These are phyloP conservation scores for Phoebastria nigripes DNA, from an alignment of 2,797 vertebrate species.

Conservation along the genomic window DNA sequence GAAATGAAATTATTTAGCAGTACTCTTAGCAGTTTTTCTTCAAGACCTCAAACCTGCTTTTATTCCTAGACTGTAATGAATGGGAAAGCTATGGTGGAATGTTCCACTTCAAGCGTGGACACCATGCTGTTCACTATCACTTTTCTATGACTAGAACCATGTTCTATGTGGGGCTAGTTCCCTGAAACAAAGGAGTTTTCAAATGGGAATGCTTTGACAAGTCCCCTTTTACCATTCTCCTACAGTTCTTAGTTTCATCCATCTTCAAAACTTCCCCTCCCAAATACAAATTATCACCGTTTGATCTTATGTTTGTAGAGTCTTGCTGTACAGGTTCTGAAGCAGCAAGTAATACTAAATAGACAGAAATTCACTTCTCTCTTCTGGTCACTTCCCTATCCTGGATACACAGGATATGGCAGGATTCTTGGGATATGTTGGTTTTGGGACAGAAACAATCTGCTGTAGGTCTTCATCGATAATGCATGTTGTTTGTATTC, in stretches of 20 bases:
- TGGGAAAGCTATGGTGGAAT: accelerated
- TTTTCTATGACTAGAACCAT: background rate
- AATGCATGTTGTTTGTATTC: background rate
- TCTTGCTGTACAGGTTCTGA: background rate
- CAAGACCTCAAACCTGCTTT: background rate
- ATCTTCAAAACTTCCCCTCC: background rate
- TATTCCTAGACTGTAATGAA: background rate
- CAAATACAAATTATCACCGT: background rate
- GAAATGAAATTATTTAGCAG: background rate
- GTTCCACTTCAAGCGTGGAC: background rate
- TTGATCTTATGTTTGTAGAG: background rate
- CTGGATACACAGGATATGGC: background rate
- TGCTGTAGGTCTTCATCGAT: background rate
- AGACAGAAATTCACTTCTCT: background rate
- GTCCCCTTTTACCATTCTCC: background rate
- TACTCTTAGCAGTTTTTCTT: background rate
- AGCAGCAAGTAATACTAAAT: background rate
- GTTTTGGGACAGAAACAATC: background rate
- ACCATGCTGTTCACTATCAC: background rate
- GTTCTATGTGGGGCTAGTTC: background rate
- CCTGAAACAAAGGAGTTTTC: background rate
- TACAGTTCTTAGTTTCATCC: background rate
- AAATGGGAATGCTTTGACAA: background rate
- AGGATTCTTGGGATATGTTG: background rate
- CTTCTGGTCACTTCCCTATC: background rate